phyloP scores from a whole-genome alignment of 2,113 vertebrate genomes.

The Clarias gariepinus region DNA sequence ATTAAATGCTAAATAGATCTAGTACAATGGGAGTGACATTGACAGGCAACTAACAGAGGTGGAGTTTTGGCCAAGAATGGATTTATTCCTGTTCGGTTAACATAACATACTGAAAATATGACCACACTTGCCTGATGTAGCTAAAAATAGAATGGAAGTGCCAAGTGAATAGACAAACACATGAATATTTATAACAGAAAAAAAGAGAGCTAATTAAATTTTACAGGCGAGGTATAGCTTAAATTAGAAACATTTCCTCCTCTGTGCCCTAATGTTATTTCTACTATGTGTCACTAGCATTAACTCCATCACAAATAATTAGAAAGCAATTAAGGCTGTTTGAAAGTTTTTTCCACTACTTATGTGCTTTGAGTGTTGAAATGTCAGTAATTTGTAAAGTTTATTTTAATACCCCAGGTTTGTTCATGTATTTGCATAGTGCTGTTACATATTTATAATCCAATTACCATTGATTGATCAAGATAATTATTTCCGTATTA shows the following conservation, averaged over 20 bases:
- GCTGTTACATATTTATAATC: slow-evolving; percentile 20
- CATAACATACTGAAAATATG: not conserved
- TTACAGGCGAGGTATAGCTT: slow-evolving; percentile 47
- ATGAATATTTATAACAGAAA: not conserved
- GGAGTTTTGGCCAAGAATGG: not conserved
- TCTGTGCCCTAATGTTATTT: slow-evolving; percentile 33
- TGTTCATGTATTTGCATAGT: not conserved
- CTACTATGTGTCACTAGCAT: slow-evolving; percentile 48
- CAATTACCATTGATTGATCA: not conserved
- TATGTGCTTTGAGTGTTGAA: not conserved
- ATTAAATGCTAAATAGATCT: too few species aligned
- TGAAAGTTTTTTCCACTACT: not conserved
- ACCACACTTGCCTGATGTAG: not conserved
- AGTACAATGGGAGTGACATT: not conserved
- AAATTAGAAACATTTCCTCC: slow-evolving; percentile 39
- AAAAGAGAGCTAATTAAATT: not conserved
- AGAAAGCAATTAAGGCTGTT: not conserved
- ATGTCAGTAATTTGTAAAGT: not conserved
- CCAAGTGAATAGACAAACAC: not conserved
- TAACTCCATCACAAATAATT: slow-evolving; percentile 22
- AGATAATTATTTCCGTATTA: not conserved
- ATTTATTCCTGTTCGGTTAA: not conserved
- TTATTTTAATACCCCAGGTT: not conserved
- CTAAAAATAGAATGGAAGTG: not conserved
- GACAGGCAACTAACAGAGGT: not conserved